These are phyloP conservation scores for Brachionichthys hirsutus DNA, from an alignment of 2,113 vertebrate genomes.

Conservation along the genomic window DNA sequence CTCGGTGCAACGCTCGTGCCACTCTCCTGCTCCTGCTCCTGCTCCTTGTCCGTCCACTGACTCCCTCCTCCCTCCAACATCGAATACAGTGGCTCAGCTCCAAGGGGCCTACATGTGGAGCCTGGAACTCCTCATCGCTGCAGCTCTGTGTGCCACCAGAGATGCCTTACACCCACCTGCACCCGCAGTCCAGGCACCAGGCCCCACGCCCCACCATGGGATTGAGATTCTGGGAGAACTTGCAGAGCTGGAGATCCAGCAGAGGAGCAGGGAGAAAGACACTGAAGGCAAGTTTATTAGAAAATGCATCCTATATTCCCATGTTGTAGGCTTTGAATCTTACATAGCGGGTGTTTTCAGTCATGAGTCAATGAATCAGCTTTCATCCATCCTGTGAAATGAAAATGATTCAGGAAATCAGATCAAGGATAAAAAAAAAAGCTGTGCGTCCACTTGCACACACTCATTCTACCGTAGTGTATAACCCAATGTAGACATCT, in stretches of 20 bases:
- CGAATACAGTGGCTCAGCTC: conserved; percentile 49
- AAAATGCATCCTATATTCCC: not conserved
- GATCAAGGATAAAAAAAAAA: conserved; percentile 17
- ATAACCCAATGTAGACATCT: no score
- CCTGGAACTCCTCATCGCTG: conserved; percentile 89
- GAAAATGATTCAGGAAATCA: conserved; percentile 18
- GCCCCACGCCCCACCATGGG: conserved; percentile 77
- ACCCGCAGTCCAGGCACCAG: conserved; percentile 23
- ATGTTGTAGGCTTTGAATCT: no score
- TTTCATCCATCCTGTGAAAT: not conserved
- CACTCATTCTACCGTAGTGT: conserved; percentile 40
- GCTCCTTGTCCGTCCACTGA: conserved; percentile 15
- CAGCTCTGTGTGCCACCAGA: conserved; percentile 83
- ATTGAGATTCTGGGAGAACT: conserved; percentile 93
- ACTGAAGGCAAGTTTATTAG: conserved; percentile 43
- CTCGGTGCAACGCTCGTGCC: not conserved
- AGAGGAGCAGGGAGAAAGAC: conserved; percentile 63
- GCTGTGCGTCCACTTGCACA: conserved; percentile 11
- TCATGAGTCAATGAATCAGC: not conserved
- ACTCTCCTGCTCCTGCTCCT: conserved; percentile 33
- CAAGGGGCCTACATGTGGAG: conserved; percentile 81
- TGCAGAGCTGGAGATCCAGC: conserved; percentile 85
- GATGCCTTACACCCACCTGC: conserved; percentile 69
- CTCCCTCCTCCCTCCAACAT: not conserved
- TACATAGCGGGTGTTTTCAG: no score